Evolutionary conservation across 2,888 invertebrate genomes (phyloP).

Genomic region (Netelia virgata): DNA sequence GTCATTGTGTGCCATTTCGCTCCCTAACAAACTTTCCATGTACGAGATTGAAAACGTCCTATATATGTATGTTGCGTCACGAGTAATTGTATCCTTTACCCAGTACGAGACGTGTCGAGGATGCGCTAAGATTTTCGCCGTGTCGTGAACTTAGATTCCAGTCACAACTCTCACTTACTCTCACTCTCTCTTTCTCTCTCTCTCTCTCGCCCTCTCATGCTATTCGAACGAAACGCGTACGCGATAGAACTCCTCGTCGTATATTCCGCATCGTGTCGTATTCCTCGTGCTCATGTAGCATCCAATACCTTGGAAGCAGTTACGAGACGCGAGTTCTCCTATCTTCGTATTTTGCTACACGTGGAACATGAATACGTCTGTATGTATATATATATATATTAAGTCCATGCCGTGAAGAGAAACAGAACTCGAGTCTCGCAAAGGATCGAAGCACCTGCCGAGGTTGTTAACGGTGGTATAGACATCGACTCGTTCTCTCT

Average conservation of each 20-base stretch:
- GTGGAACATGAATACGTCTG: background rate
- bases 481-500: slow-evolving; percentile 36
- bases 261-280: background rate
- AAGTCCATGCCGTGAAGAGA: slow-evolving; percentile 10
- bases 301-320: slow-evolving; percentile 26
- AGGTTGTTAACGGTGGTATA: slow-evolving; percentile 65
- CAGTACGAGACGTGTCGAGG: background rate
- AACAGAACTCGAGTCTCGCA: slow-evolving; percentile 34
- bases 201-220: background rate
- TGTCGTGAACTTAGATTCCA: slow-evolving; percentile 13
- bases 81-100: background rate
- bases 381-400: slow-evolving; percentile 12
- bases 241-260: background rate
- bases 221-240: background rate
- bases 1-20: background rate
- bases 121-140: slow-evolving; percentile 17
- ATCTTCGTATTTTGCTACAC: background rate
- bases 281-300: background rate
- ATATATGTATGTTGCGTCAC: background rate
- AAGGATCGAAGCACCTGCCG: slow-evolving; percentile 63
- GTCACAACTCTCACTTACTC: slow-evolving; percentile 1
- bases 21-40: background rate
- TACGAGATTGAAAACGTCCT: background rate
- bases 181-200: background rate
- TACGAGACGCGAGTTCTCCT: slow-evolving; percentile 13